These are phyloP conservation scores for Dynastes maya DNA, from an alignment of 2,888 invertebrate genomes.

Conservation along the genomic window DNA sequence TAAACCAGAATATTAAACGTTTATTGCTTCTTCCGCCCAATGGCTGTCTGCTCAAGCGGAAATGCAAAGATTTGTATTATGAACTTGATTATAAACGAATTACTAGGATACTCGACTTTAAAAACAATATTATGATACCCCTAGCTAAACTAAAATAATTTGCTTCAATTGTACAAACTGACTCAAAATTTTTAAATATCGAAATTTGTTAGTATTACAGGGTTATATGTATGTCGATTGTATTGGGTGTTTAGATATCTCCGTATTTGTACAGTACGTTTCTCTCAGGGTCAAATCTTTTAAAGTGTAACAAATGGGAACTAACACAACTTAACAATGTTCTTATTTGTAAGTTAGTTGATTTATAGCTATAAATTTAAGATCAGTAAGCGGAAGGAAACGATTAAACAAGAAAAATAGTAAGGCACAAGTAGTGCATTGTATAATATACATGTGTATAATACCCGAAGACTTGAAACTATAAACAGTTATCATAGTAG, in stretches of 20 bases:
- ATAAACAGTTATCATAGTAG: neutral
- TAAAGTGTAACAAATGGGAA: conserved; percentile 11
- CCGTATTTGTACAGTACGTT: neutral
- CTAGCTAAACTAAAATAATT: neutral
- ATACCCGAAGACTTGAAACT: no score
- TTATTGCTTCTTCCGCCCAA: conserved; percentile 31
- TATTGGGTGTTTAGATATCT: neutral
- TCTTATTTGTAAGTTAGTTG: no score
- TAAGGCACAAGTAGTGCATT: no score
- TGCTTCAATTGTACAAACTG: no score
- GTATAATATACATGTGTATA: no score
- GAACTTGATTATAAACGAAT: conserved; percentile 20
- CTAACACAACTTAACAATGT: no score
- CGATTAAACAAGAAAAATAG: no score
- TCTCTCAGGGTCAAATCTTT: conserved; percentile 29
- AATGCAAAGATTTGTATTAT: conserved; percentile 32
- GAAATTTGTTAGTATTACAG: no score
- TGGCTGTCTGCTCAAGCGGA: conserved; percentile 13
- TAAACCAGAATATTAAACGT: conserved; percentile 35
- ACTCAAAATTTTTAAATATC: no score
- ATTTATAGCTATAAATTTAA: no score
- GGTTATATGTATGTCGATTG: neutral
- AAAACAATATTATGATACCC: neutral
- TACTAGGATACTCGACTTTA: neutral
- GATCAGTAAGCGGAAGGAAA: no score